Evolutionary conservation across 2,888 invertebrate genomes (phyloP).

Genomic region (Andrena praecox): DNA sequence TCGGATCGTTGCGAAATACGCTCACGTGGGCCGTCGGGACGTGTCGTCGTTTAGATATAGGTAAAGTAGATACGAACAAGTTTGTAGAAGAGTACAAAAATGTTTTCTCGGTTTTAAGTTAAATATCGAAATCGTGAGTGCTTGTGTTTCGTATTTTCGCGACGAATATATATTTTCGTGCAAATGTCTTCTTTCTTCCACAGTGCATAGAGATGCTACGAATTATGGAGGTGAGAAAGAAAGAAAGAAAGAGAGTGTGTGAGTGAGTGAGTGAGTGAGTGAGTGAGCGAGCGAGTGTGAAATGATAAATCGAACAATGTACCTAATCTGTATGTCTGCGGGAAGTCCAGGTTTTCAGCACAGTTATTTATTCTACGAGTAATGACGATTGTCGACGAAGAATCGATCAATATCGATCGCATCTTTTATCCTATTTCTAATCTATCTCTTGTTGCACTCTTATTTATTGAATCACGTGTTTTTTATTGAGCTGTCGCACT

Average conservation of each 20-base stretch:
- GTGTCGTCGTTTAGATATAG: constrained; percentile 67
- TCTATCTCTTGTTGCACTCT: constrained; percentile 83
- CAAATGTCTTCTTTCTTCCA: constrained; percentile 64
- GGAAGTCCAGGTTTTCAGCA: constrained; percentile 58
- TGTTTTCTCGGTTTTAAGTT: constrained; percentile 68
- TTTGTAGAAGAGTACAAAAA: constrained; percentile 84
- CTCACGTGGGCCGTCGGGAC: constrained; percentile 62
- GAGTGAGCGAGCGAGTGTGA: constrained; percentile 3
- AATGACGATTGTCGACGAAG: constrained; percentile 42
- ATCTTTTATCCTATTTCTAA: constrained; percentile 70
- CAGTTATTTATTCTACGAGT: constrained; percentile 69
- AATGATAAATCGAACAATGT: constrained; percentile 66
- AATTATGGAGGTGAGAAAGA: constrained; percentile 22
- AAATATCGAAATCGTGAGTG: constrained; percentile 55
- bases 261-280: not conserved
- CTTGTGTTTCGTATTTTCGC: constrained; percentile 48
- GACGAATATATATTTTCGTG: constrained; percentile 36
- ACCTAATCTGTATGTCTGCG: constrained; percentile 64
- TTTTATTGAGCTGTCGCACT: constrained; percentile 77
- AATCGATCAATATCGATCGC: constrained; percentile 38
- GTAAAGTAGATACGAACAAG: constrained; percentile 74
- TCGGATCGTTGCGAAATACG: constrained; percentile 36
- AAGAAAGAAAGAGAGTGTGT: constrained; percentile 13
- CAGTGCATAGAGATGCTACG: constrained; percentile 54
- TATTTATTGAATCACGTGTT: constrained; percentile 82